phyloP scores from a whole-genome alignment of 2,113 vertebrate species.

The Acrocephalus kingi region DNA sequence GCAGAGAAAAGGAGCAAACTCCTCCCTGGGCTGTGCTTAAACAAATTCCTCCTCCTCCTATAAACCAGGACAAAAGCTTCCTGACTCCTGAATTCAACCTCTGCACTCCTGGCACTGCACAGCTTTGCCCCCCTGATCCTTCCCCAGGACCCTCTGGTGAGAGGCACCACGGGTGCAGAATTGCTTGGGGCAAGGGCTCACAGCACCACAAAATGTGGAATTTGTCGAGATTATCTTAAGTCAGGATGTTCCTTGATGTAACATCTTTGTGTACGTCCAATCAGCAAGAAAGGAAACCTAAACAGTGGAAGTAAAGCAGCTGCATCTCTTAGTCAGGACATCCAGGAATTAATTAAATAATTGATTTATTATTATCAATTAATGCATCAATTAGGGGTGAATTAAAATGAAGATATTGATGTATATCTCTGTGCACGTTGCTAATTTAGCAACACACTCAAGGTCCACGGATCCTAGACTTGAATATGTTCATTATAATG shows the following conservation, averaged over 20 bases:
- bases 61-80: not conserved
- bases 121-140: not conserved
- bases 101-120: fast-evolving
- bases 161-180: fast-evolving
- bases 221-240: not conserved
- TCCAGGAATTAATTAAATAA: not conserved
- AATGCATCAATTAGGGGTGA: not conserved
- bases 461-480: not conserved
- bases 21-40: not conserved
- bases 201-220: not conserved
- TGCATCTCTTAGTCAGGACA: not conserved
- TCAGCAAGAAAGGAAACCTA: not conserved
- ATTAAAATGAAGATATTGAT: not conserved
- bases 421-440: too few species aligned
- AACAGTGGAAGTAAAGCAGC: not conserved
- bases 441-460: not conserved
- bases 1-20: not conserved
- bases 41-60: not conserved
- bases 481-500: not conserved
- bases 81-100: not conserved
- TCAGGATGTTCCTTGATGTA: not conserved
- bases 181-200: not conserved
- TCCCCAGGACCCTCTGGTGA: fast-evolving
- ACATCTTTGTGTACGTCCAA: not conserved
- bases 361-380: too few species aligned